These are phyloP conservation scores for Desoria tigrina DNA, from an alignment of 2,888 invertebrate genomes.

Conservation along the genomic window DNA sequence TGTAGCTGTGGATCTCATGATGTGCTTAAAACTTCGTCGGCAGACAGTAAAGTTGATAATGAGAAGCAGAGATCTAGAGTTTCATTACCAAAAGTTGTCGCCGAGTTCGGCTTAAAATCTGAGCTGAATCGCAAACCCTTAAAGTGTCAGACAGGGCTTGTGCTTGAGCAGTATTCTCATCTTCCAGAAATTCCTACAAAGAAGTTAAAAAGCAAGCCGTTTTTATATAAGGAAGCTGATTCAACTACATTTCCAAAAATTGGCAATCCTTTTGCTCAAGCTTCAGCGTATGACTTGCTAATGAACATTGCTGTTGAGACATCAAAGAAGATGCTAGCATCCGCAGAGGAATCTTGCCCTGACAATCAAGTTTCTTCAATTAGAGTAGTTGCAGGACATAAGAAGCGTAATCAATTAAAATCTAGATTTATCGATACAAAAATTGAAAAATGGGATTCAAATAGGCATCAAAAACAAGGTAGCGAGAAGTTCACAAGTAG, in stretches of 20 bases:
- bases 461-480: too few species aligned
- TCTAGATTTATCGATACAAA: too few species aligned
- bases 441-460: too few species aligned
- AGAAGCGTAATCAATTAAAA: not conserved
- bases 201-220: not conserved
- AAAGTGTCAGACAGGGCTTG: too few species aligned
- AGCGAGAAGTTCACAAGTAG: too few species aligned
- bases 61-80: too few species aligned
- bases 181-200: not conserved
- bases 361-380: constrained; percentile 5
- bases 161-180: too few species aligned
- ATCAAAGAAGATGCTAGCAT: constrained; percentile 7
- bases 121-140: too few species aligned
- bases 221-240: not conserved
- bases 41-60: too few species aligned
- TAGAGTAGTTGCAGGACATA: constrained; percentile 1
- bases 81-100: too few species aligned
- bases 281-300: not conserved
- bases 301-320: constrained; percentile 13
- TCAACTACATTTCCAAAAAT: not conserved
- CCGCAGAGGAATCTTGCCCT: not conserved
- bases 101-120: too few species aligned
- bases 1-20: constrained; percentile 4
- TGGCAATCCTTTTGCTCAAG: not conserved
- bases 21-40: too few species aligned